Evolutionary conservation across 1,140 invertebrate genomes (phyloP), one percentile per base, ranked within the genome.

Genomic region (Notospermus geniculatus): DNA sequence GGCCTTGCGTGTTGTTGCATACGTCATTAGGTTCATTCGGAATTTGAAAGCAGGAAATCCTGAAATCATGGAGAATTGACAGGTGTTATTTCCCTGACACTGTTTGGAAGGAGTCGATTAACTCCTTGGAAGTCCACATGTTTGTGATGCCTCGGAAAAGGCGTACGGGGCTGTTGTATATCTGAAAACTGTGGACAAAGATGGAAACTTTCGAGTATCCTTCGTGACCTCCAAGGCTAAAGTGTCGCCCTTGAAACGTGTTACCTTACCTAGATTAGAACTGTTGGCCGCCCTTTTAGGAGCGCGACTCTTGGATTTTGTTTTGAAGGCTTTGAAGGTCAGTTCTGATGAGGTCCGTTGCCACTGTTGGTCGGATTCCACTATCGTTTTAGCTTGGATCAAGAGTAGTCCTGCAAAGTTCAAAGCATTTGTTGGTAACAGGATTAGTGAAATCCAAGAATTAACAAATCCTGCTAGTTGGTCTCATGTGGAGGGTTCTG

Each of bases 201-300:
- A 55, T 23, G 54, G 28, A 2, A 27, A 7, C 22, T 55, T 22
- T 7, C 2, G 28, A 13, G 28, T 7, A 13, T 2, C 22, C 5
- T 29, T 55, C 11, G 54, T 55, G 2, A 9, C 17, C 17, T n/a
- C 22, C 27, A 55, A 55, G 25, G 54, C 11, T 29, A 23, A 29
- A 25, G 54, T 55, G 27, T 9, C 54, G 5, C 54, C 54, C 9
- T 9, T 55, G 54, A 55, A 55, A 29, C 2, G 17, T 4, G 28
- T 55, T 4, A 55, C 54, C 2, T 27, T 55, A 27, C 54, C 54
- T 11, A 23, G 54, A 9, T n/a, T 55, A n/a, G 54, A 55, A n/a
- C 28, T 55, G n/a, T n/a, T 55, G 2, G 54, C 2, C 2, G 54
- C 54, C 2, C 28, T 55, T 7, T 2, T 55, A 5, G 54, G 22